A percentile compares a stretch with the other conserved stretches of the same genome.
Evolutionary conservation across 2,888 invertebrate genomes (phyloP).

Genomic region (Apodemia hepburni): DNA sequence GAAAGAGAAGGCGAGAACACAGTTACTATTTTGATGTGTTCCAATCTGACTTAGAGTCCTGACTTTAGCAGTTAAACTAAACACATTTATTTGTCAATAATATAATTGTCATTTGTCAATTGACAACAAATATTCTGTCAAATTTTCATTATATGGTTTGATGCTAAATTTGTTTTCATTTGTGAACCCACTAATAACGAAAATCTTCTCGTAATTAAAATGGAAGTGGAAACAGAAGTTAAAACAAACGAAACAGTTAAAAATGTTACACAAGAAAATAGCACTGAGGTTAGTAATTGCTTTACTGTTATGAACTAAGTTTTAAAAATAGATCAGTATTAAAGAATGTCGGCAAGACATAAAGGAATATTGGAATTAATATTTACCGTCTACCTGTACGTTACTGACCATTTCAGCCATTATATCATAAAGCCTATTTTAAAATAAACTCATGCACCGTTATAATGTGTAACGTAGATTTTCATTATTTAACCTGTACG

Average conservation of each 20-base stretch:
- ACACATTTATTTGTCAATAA: no score
- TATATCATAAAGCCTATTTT: background rate
- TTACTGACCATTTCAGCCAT: background rate
- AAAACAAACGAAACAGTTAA: constrained; percentile 48
- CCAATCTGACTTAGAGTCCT: no score
- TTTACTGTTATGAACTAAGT: constrained; percentile 30
- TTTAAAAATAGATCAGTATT: constrained; percentile 60
- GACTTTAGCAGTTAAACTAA: no score
- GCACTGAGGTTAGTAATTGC: constrained; percentile 46
- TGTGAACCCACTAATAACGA: background rate
- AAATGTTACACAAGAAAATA: constrained; percentile 43
- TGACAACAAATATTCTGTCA: constrained; percentile 1
- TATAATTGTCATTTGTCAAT: constrained; percentile 10
- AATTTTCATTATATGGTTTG: constrained; percentile 2
- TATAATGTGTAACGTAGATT: background rate
- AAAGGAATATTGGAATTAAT: background rate
- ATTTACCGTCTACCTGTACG: background rate
- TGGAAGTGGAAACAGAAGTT: constrained; percentile 60
- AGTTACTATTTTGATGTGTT: no score
- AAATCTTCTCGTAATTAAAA: constrained; percentile 35
- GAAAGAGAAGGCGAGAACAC: no score
- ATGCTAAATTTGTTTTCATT: constrained; percentile 14
- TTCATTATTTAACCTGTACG: constrained; percentile 53
- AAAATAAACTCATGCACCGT: background rate
- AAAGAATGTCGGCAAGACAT: constrained; percentile 15